phyloP scores from a whole-genome alignment of 2,113 vertebrate species.

The Acrocephalus kingi region DNA sequence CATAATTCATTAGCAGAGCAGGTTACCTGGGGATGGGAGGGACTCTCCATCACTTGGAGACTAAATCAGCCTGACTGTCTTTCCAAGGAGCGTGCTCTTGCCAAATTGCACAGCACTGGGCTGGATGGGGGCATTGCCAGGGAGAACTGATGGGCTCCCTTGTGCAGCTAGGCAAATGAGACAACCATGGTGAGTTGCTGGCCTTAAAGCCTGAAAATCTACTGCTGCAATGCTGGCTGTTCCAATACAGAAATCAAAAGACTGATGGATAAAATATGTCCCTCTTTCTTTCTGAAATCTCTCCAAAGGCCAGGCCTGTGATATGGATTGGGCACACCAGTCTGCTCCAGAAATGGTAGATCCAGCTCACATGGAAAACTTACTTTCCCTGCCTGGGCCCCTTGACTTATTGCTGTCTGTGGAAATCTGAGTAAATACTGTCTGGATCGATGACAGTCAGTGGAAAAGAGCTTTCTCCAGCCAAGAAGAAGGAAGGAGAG shows the following conservation, averaged over 20 bases:
- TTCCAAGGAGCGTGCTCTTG: background rate
- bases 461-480: background rate
- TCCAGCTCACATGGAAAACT: background rate
- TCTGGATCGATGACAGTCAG: background rate
- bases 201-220: background rate
- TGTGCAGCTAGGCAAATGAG: background rate
- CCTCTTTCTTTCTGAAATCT: background rate
- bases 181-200: background rate
- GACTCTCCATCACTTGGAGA: background rate
- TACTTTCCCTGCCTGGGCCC: background rate
- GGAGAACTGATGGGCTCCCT: background rate
- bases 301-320: background rate
- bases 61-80: conserved; percentile 10
- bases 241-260: background rate
- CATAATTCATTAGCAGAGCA: conserved; percentile 41
- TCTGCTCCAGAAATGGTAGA: background rate
- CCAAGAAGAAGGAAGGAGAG: background rate
- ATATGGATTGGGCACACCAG: background rate
- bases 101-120: accelerated
- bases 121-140: background rate
- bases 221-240: background rate
- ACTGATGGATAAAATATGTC: background rate
- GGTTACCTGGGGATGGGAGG: background rate
- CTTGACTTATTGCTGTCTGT: background rate
- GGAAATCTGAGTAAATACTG: conserved; percentile 19